Evolutionary conservation across 2,888 invertebrate genomes (phyloP).

Genomic region (Dione vanillae): DNA sequence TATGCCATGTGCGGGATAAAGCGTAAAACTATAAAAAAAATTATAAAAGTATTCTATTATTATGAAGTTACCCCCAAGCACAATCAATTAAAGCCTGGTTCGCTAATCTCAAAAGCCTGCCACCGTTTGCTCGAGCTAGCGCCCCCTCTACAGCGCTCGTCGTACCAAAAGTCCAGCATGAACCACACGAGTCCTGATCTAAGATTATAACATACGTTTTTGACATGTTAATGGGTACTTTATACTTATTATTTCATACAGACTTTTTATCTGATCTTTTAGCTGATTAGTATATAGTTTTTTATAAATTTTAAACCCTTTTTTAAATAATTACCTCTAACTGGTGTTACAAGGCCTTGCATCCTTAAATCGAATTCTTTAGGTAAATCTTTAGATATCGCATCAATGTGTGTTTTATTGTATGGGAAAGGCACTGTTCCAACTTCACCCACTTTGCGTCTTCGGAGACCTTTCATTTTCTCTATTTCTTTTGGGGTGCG

Average conservation of each 20-base stretch:
- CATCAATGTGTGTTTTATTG: slow-evolving; percentile 49
- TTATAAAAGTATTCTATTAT: not conserved
- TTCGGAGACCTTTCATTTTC: slow-evolving; percentile 56
- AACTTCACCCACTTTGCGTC: slow-evolving; percentile 53
- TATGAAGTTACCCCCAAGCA: slow-evolving; percentile 59
- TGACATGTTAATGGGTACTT: not conserved
- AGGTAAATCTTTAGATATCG: slow-evolving; percentile 55
- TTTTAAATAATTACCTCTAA: slow-evolving; percentile 56
- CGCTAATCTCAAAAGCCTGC: slow-evolving; percentile 62
- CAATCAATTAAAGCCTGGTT: slow-evolving; percentile 74
- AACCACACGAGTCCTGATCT: slow-evolving; percentile 70
- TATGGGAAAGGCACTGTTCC: slow-evolving; percentile 69
- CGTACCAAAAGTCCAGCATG: slow-evolving; percentile 69
- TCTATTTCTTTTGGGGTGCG: slow-evolving; percentile 63
- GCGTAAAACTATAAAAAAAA: not conserved
- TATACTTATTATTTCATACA: not conserved
- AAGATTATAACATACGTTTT: slow-evolving; percentile 1
- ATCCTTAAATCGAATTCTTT: slow-evolving; percentile 62
- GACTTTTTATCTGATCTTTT: not conserved
- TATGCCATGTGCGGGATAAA: too few species aligned
- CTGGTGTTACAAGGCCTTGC: slow-evolving; percentile 60
- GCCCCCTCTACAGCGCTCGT: slow-evolving; percentile 70
- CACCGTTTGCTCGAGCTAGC: slow-evolving; percentile 63
- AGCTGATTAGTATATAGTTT: too few species aligned
- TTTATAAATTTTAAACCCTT: not conserved